Percentiles rank a stretch among this genome's conserved stretches.
Conservation (phyloP, 2,113 vertebrate species). For the Ptyas mucosa region DNA sequence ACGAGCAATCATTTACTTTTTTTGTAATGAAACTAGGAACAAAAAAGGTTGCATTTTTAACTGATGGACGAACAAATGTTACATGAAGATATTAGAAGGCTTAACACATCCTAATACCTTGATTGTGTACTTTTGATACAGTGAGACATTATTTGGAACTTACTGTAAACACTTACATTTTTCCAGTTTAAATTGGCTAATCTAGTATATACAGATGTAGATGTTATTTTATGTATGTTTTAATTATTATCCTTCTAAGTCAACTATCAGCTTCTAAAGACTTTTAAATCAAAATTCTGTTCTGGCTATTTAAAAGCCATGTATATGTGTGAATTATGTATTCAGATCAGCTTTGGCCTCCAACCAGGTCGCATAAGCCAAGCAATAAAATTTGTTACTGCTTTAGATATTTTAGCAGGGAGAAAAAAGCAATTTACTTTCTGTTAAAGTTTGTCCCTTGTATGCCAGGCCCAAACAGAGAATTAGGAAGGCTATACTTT, state of each 20-base stretch:
- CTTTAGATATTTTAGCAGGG: background rate
- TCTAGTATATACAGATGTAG: background rate
- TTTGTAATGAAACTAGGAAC: background rate
- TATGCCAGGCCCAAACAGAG: background rate
- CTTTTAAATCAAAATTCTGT: background rate
- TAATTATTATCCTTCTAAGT: background rate
- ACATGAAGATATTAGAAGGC: background rate
- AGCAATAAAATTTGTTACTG: background rate
- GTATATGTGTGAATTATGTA: slow-evolving; percentile 31
- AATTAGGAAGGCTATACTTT: background rate
- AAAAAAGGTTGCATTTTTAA: background rate
- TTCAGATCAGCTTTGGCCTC: slow-evolving; percentile 30
- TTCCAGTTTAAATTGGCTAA: background rate
- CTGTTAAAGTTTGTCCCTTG: background rate
- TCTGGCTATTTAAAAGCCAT: background rate
- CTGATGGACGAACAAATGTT: background rate
- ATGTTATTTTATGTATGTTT: background rate
- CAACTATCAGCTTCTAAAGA: background rate
- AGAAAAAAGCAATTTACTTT: background rate
- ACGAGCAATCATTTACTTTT: background rate
- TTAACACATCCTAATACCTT: background rate
- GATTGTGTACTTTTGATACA: background rate
- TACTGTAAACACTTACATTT: background rate
- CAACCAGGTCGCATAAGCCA: slow-evolving; percentile 17
- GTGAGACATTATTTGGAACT: background rate